Percentiles rank a stretch among this genome's conserved stretches.
Conservation (phyloP, 2,888 invertebrate species). For the Euplagia quadripunctaria region DNA sequence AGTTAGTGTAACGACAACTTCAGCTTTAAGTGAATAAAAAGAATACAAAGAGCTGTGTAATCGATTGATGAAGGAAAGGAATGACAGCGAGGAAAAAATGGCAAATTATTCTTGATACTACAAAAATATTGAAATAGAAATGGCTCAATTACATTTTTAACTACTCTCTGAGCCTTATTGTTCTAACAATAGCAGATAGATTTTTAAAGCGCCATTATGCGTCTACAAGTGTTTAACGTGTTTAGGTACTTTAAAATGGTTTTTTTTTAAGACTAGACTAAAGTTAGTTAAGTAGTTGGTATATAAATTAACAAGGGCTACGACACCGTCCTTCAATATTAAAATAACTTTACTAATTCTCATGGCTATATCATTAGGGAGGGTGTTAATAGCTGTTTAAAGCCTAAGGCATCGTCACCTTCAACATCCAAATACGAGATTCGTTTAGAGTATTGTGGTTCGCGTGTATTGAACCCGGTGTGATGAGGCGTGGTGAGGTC, state of each 20-base stretch:
- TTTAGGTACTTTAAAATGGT: too few relatives aligned
- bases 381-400: conserved; percentile 44
- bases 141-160: too few relatives aligned
- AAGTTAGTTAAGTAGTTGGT: too few relatives aligned
- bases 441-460: conserved; percentile 54
- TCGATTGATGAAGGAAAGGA: neutral
- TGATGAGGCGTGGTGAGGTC: conserved; percentile 53
- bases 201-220: neutral
- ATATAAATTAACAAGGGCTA: too few relatives aligned
- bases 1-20: too few relatives aligned
- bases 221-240: neutral
- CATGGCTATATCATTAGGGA: conserved; percentile 22
- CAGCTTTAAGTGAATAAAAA: neutral
- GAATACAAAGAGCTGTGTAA: neutral
- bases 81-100: neutral
- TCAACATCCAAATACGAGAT: conserved; percentile 54
- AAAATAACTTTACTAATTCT: too few relatives aligned
- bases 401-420: conserved; percentile 39
- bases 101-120: too few relatives aligned
- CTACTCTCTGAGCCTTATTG: neutral
- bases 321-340: too few relatives aligned
- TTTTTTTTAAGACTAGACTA: too few relatives aligned
- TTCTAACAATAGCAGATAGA: neutral
- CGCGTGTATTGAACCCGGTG: conserved; percentile 42
- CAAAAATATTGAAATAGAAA: too few relatives aligned